These are phyloP conservation scores for Drosophila neonasuta DNA, from an alignment of 2,888 invertebrate species.

Conservation along the genomic window DNA sequence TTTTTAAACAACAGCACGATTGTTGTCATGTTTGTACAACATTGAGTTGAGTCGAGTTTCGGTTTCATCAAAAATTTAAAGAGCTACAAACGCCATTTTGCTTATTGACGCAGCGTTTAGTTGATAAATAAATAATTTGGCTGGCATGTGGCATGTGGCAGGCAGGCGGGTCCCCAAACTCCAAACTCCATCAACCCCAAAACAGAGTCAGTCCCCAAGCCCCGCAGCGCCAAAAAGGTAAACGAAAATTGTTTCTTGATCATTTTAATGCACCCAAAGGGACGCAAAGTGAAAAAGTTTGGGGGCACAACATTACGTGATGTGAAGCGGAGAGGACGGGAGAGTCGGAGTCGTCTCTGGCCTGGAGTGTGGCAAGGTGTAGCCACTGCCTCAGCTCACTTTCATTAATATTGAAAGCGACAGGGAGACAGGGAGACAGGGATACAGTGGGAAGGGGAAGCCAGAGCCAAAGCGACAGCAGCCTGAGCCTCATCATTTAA, in stretches of 20 bases:
- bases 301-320: constrained; percentile 61
- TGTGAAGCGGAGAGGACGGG: constrained; percentile 45
- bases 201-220: constrained; percentile 27
- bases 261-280: constrained; percentile 81
- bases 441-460: neutral
- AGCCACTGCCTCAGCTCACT: constrained; percentile 35
- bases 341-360: constrained; percentile 9
- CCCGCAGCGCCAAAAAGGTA: constrained; percentile 65
- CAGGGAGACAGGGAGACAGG: constrained; percentile 2
- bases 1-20: constrained; percentile 50
- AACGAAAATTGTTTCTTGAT: constrained; percentile 82
- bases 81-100: constrained; percentile 63
- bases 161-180: constrained; percentile 30
- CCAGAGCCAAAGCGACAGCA: neutral
- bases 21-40: constrained; percentile 57
- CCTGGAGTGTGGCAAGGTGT: neutral
- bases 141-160: constrained; percentile 15
- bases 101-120: constrained; percentile 68
- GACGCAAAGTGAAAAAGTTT: constrained; percentile 69
- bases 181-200: constrained; percentile 17
- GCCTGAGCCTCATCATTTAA: constrained; percentile 61
- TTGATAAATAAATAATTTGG: constrained; percentile 80
- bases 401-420: constrained; percentile 74
- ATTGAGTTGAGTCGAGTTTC: constrained; percentile 7
- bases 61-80: constrained; percentile 74